Evolutionary conservation across 2,113 vertebrate genomes (phyloP), one percentile per base, ranked within the genome.

Genomic region (Hydrochoerus hydrochaeris): DNA sequence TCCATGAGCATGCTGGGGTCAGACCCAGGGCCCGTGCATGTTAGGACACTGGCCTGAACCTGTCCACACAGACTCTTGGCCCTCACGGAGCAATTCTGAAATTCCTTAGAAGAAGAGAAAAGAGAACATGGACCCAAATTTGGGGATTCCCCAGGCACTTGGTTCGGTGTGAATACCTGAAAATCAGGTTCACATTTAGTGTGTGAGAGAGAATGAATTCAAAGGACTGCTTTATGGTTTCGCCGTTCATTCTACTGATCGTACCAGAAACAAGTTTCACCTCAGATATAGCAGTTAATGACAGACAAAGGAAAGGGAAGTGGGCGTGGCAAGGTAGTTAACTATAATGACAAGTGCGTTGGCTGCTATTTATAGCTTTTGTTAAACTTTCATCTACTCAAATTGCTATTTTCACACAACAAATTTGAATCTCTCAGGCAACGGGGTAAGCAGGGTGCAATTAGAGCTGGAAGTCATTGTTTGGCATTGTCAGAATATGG

Each of bases 311-410:
- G 95, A 91, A 80, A 97, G 97, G 97, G 95, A 98, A 97, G 83
- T 97, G 96, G 97, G 98, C 97, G 98, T 98, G 98, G 96, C 93
- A 46, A 38, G 75, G 71, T 57, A 77, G 60, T 67, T 93, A 8
- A 44, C 65, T 13, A 46, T 44, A 88, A 92, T 97, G 97, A 97
- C 97, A 94, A 83, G 81, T 17, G 85, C 0, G 82, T 83, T 78
- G 44, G 90, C 87, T 97, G 96, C 98, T 98, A 98, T 98, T 98
- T 98, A 98, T 98, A 98, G 98, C 92, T 32, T 46, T 75, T 1
- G 86, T 96, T 98, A 97, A 97, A 98, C 98, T 98, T 98, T 98
- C 97, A 97, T 98, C 98, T 97, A 92, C 96, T 96, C 88, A 94
- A 95, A 98, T 97, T 98, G 97, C 94, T 98, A 97, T 98, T 98